Base-by-base conservation (phyloP, 2,113 vertebrate genomes). In the Hippocampus zosterae region DNA sequence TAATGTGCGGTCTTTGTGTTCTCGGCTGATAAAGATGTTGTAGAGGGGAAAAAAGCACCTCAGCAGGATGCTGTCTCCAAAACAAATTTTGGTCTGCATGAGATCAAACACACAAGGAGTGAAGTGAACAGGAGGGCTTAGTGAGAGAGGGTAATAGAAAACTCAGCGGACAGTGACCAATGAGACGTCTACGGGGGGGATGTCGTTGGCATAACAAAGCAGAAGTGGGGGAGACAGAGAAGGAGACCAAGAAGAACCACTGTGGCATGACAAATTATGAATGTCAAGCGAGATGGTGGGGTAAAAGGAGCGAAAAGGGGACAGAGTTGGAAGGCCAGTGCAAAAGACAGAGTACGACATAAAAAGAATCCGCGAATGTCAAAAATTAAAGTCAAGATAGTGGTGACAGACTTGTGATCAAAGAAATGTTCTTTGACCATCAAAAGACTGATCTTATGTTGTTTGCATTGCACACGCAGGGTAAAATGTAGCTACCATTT, bases 81-180 rank as follows among this genome's bases (percentile, higher is more conserved):
- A 84, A 77, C 83, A 84, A 77, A 85, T 84, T 67, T 81, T 64
- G 76, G 72, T 75, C 77, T 74, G 73, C 77, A 81, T 79, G 67
- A 81, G 81, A 84, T 87, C 79, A 80, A 84, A 86, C 74, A 78
- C 70, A 73, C 1, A 21, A 33, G 27, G 48, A 52, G 18, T 29
- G 61, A 65, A 29, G 46, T 46, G 29, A 44, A 63, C 67, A 68
- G 59, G n/a, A 61, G 55, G 56, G 65, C 50, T 40, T 56, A 40
- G 60, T n/a, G 55, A 59, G 75, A 63, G 46, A 65, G 70, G 66
- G 72, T 81, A 83, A 84, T 78, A 70, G 81, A 88, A 85, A 85
- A 79, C 81, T 83, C 83, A 85, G 68, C n/a, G 59, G 77, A 86
- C 85, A 84, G 77, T 85, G 83, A 87, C 83, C 85, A 85, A 86